phyloP scores from a whole-genome alignment of 2,113 vertebrate species.

The Neodontobutis hainanensis region DNA sequence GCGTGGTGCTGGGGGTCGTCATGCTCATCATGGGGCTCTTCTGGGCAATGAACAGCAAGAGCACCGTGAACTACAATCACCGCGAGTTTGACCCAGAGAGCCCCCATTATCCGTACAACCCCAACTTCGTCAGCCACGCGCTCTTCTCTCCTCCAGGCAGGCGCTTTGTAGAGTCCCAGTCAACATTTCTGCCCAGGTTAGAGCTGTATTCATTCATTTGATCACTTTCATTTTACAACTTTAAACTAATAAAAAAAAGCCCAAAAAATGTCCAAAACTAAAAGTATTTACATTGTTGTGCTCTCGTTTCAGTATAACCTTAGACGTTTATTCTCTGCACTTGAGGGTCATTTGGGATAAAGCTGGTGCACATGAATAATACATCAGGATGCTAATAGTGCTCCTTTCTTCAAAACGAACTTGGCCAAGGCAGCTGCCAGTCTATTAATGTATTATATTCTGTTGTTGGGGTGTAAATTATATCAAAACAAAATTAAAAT shows the following conservation, averaged over 20 bases:
- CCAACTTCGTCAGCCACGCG: slow-evolving; percentile 73
- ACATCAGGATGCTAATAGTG: too few species aligned
- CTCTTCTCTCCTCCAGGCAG: slow-evolving; percentile 74
- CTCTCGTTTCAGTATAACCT: slow-evolving; percentile 1
- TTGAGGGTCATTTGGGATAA: background rate
- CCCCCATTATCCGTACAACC: slow-evolving; percentile 70
- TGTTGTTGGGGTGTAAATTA: too few species aligned
- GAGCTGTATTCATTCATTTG: background rate
- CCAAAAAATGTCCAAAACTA: too few species aligned
- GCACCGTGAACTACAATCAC: slow-evolving; percentile 64
- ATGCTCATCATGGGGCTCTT: slow-evolving; percentile 82
- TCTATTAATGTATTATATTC: too few species aligned
- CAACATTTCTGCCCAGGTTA: slow-evolving; percentile 77
- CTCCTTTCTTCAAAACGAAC: too few species aligned
- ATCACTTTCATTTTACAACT: background rate
- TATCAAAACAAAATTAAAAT: too few species aligned
- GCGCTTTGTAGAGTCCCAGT: slow-evolving; percentile 80
- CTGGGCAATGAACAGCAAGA: slow-evolving; percentile 81
- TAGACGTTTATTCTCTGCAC: background rate
- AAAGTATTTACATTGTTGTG: too few species aligned
- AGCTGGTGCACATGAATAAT: background rate
- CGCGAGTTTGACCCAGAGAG: slow-evolving; percentile 67
- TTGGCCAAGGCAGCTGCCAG: too few species aligned
- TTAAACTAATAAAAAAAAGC: too few species aligned
- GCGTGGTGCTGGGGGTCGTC: slow-evolving; percentile 81